Percentiles rank a stretch among this genome's conserved stretches.
Conservation (phyloP, 2,888 invertebrate genomes). For the Prosapia bicincta region DNA sequence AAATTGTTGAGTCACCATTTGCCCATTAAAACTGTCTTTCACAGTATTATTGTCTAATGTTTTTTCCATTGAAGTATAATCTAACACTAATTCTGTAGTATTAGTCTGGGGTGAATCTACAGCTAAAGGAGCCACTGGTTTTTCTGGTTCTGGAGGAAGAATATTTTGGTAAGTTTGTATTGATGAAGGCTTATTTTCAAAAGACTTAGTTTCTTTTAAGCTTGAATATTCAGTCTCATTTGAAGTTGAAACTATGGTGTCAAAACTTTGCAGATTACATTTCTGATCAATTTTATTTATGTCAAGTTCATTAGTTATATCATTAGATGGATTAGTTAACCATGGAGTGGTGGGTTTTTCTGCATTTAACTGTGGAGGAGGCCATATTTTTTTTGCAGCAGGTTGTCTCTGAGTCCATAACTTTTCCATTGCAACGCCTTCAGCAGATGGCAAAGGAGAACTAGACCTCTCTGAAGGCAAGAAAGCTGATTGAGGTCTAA, state of each 20-base stretch:
- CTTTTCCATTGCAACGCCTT: conserved; percentile 46
- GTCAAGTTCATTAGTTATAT: conserved; percentile 7
- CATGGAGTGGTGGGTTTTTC: conserved; percentile 25
- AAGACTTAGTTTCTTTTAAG: not conserved
- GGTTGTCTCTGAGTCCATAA: conserved; percentile 42
- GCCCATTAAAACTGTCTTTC: not conserved
- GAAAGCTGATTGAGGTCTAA: conserved; percentile 42
- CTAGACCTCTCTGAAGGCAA: conserved; percentile 42
- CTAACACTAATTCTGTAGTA: not conserved
- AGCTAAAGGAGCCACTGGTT: not conserved
- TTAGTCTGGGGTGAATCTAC: not conserved
- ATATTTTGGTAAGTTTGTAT: not conserved
- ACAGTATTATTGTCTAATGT: not conserved
- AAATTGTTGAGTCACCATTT: not conserved
- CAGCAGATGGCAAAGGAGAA: conserved; percentile 45
- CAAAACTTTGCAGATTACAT: not conserved
- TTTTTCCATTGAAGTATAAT: not conserved
- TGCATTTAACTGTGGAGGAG: conserved; percentile 37
- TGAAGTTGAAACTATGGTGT: not conserved
- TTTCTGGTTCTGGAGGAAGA: not conserved
- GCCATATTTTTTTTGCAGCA: conserved; percentile 33
- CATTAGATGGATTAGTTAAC: conserved; percentile 3
- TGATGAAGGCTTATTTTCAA: not conserved
- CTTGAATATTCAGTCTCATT: conserved; percentile 4
- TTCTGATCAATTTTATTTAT: not conserved